Conservation (phyloP, 1,140 invertebrate genomes). For the Cotesia typhae region DNA sequence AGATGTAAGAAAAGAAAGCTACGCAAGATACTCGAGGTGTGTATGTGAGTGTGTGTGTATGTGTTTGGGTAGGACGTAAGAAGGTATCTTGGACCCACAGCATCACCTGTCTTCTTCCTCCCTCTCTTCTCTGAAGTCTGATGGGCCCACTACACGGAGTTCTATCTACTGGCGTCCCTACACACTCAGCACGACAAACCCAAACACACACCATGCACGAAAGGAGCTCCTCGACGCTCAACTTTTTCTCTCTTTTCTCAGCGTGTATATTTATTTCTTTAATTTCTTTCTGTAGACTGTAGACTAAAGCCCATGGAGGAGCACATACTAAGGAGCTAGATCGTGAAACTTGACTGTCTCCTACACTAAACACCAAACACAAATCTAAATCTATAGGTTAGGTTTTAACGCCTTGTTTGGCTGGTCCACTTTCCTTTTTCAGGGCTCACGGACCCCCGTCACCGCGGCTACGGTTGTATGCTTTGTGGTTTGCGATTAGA, state of each 20-base stretch:
- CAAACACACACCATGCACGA: slow-evolving; percentile 16
- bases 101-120: slow-evolving; percentile 63
- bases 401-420: slow-evolving; percentile 21
- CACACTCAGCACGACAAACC: slow-evolving; percentile 22
- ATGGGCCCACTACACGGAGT: slow-evolving; percentile 26
- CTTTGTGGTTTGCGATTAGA: too few relatives aligned
- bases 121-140: slow-evolving; percentile 37
- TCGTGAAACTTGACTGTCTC: slow-evolving; percentile 1
- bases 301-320: too few relatives aligned
- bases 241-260: slow-evolving; percentile 7
- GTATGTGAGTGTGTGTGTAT: slow-evolving; percentile 44
- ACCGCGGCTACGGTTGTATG: too few relatives aligned
- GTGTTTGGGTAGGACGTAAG: slow-evolving; percentile 39
- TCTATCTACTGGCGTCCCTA: slow-evolving; percentile 8
- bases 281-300: slow-evolving; percentile 10
- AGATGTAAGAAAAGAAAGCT: too few relatives aligned
- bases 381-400: too few relatives aligned
- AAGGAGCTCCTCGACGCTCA: slow-evolving; percentile 10
- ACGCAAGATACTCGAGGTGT: neutral
- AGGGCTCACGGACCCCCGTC: neutral
- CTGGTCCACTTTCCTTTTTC: slow-evolving; percentile 19
- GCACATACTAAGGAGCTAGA: too few relatives aligned
- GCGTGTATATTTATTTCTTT: slow-evolving; percentile 1
- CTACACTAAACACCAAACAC: neutral
- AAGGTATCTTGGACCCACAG: slow-evolving; percentile 48